These are phyloP conservation scores for Deilephila porcellus DNA, from an alignment of 2,888 invertebrate species.

Conservation along the genomic window DNA sequence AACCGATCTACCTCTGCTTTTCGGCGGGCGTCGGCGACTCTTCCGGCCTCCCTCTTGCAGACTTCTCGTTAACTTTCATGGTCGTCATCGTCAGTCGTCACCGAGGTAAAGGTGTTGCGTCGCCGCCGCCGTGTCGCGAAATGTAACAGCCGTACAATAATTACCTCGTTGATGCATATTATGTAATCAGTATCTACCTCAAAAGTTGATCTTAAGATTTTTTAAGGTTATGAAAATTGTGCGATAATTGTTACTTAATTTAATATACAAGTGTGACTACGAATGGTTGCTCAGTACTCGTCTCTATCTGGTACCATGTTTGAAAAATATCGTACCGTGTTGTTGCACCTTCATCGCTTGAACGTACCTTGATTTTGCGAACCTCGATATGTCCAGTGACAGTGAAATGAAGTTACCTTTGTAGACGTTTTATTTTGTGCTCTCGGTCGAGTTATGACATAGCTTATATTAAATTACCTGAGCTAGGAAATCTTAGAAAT, in stretches of 20 bases:
- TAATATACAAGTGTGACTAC: constrained; percentile 75
- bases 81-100: constrained; percentile 35
- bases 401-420: constrained; percentile 81
- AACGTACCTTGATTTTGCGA: constrained; percentile 66
- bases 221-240: constrained; percentile 77
- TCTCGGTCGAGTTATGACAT: constrained; percentile 72
- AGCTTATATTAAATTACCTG: constrained; percentile 74
- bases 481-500: constrained; percentile 76
- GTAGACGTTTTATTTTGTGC: constrained; percentile 73
- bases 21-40: constrained; percentile 55
- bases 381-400: constrained; percentile 70
- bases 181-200: constrained; percentile 82
- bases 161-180: constrained; percentile 82
- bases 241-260: constrained; percentile 84
- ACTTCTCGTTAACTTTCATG: constrained; percentile 40
- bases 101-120: constrained; percentile 44
- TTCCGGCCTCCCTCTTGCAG: constrained; percentile 25
- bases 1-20: constrained; percentile 77
- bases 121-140: constrained; percentile 52
- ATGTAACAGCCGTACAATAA: constrained; percentile 73
- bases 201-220: constrained; percentile 83
- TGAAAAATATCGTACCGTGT: constrained; percentile 68
- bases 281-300: constrained; percentile 77
- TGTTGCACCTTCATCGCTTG: constrained; percentile 63
- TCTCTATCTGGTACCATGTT: constrained; percentile 72